Percentiles rank a stretch among this genome's conserved stretches.
Conservation (phyloP, 1,140 invertebrate genomes). For the Caenorhabditis latens region DNA sequence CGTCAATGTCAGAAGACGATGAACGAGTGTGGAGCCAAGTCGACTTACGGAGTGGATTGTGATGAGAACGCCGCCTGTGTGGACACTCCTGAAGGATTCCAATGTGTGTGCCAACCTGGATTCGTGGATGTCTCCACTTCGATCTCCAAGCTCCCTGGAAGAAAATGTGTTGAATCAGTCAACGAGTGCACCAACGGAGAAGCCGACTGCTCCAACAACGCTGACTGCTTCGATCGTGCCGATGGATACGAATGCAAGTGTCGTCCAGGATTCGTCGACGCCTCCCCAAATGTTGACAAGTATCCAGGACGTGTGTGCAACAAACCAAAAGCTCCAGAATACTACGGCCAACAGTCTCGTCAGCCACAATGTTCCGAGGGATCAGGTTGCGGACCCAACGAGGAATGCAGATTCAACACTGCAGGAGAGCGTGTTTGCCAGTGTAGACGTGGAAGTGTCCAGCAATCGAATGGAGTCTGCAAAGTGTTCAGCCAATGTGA, state of each 20-base stretch:
- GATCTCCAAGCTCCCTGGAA: slow-evolving; percentile 63
- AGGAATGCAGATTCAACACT: slow-evolving; percentile 62
- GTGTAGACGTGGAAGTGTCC: slow-evolving; percentile 62
- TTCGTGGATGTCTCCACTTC: slow-evolving; percentile 65
- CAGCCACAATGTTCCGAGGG: slow-evolving; percentile 62
- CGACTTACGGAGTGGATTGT: slow-evolving; percentile 67
- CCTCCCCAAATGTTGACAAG: slow-evolving; percentile 73
- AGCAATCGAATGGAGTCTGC: slow-evolving; percentile 63
- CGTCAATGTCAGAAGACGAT: slow-evolving; percentile 64
- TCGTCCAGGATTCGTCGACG: slow-evolving; percentile 74
- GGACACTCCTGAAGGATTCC: slow-evolving; percentile 69
- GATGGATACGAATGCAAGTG: slow-evolving; percentile 72
- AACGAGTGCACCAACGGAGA: slow-evolving; percentile 65
- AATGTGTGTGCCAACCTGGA: slow-evolving; percentile 67
- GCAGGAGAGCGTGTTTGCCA: slow-evolving; percentile 64
- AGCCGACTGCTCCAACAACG: slow-evolving; percentile 65
- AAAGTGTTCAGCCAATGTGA: slow-evolving; percentile 57
- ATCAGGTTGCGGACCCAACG: slow-evolving; percentile 67
- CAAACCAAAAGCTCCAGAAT: slow-evolving; percentile 69
- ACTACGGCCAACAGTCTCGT: slow-evolving; percentile 52
- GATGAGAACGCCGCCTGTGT: slow-evolving; percentile 67
- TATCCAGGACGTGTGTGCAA: slow-evolving; percentile 76
- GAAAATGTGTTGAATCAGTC: slow-evolving; percentile 63
- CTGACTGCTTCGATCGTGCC: slow-evolving; percentile 64
- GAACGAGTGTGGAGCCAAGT: slow-evolving; percentile 65